These are phyloP conservation scores for Phymastichus coffea DNA, from an alignment of 1,140 invertebrate genomes.

Conservation along the genomic window DNA sequence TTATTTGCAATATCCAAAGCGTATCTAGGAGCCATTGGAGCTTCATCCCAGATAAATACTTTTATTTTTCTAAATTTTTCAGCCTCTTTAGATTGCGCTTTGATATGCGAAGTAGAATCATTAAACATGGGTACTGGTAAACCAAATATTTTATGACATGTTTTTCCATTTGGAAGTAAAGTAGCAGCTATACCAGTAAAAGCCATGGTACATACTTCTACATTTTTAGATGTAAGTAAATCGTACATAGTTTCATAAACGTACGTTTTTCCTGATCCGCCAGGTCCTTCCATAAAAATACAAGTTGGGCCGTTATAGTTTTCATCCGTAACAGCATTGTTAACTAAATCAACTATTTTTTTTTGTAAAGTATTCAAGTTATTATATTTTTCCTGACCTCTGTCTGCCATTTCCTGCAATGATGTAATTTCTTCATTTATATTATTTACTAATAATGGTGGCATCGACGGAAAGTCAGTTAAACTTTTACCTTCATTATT, in stretches of 20 bases:
- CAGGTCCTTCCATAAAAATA: not conserved
- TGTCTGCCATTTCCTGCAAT: not conserved
- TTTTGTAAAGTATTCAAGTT: not conserved
- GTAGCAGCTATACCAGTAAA: not conserved
- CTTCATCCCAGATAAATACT: constrained; percentile 1
- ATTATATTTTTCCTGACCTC: not conserved
- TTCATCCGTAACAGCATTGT: not conserved
- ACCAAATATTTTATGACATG: not conserved
- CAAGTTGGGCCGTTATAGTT: not conserved
- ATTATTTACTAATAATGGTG: not conserved
- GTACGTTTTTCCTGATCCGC: constrained; percentile 1
- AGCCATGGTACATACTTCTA: not conserved
- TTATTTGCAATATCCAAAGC: not conserved
- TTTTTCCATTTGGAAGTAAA: not conserved
- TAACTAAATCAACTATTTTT: not conserved
- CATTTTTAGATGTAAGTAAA: not conserved
- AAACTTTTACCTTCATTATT: not conserved
- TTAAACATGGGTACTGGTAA: not conserved
- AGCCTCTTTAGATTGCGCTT: not conserved
- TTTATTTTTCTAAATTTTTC: not conserved
- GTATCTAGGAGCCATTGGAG: constrained; percentile 7
- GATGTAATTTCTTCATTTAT: not conserved
- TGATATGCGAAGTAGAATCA: not conserved
- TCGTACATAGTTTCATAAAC: not conserved
- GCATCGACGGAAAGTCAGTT: not conserved